Evolutionary conservation across 53 echinoderm and acorn worm genomes (phyloP), one percentile per base, ranked within the genome.

Genomic region (Actinopyga echinites): DNA sequence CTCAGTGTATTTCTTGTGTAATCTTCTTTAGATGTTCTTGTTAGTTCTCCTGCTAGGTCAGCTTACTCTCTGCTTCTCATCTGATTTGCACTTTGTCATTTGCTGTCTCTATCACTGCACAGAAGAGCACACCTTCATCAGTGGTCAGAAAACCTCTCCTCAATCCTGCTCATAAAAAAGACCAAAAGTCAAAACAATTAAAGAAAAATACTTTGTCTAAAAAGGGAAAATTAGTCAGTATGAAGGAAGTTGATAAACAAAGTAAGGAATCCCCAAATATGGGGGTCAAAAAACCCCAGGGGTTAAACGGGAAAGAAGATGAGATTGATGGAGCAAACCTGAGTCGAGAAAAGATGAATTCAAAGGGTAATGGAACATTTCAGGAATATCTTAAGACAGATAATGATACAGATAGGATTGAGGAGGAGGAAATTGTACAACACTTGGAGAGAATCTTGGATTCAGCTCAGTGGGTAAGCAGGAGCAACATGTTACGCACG

Each of bases 381-480:
- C 23, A 75, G 21, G 49, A 29, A 17, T 43, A 30, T 5, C 9
- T 43, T 54, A 11, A 30, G 63, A 31, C 28, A 38, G 54, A 49
- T 24, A 54, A 36, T 12, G 75, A 75, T 75, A 22, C 44, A 3
- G 75, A 75, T 75, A 75, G 75, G 54, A 75, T 75, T 45, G 75
- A 75, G 54, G 75, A 75, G 75, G 75, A 75, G 75, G 75, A 22
- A 26, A 75, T 75, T 22, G 75, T 52, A 52, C 75, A 54, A 43
- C 75, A 75, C 54, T 54, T 75, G 75, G 75, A 75, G 43, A 36
- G 75, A 75, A 75, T 75, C 49, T 43, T 75, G 54, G 75, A 75
- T 25, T 52, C 52, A 52, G 54, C 75, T 24, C 75, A 75, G 54
- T 75, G 75, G 75, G 75, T 75, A 75, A 75, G 75, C 22, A 52